phyloP scores from a whole-genome alignment of 1,140 invertebrate species.

The Limonius californicus region DNA sequence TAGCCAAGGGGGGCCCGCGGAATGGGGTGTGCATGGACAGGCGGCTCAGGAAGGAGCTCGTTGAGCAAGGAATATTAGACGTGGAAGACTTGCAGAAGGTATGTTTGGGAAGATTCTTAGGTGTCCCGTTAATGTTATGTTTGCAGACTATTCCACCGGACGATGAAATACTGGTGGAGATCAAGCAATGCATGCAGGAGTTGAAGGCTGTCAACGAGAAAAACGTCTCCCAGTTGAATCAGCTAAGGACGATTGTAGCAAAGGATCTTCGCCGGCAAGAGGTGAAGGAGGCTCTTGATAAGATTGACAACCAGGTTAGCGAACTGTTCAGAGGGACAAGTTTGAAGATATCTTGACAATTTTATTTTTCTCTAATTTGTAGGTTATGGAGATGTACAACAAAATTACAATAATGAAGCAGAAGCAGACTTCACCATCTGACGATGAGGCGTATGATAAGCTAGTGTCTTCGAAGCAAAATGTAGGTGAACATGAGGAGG shows the following conservation, averaged over 20 bases:
- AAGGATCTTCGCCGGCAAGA: conserved; percentile 66
- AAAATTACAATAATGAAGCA: conserved; percentile 35
- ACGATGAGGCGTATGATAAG: conserved; percentile 35
- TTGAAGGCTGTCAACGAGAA: conserved; percentile 65
- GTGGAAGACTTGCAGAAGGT: conserved; percentile 60
- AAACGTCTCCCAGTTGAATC: conserved; percentile 64
- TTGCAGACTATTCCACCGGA: conserved; percentile 55
- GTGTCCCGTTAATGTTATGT: not conserved
- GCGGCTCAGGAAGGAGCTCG: conserved; percentile 78
- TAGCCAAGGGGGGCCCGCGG: conserved; percentile 51
- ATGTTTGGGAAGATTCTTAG: conserved; percentile 5
- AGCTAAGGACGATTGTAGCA: conserved; percentile 56
- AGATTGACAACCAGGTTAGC: conserved; percentile 65
- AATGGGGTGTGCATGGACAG: conserved; percentile 72
- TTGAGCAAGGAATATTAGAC: conserved; percentile 82
- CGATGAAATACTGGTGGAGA: conserved; percentile 82
- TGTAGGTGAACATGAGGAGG: conserved; percentile 33
- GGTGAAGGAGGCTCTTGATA: conserved; percentile 63
- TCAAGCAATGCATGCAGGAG: conserved; percentile 81
- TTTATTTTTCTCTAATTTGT: no score
- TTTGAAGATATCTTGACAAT: no score
- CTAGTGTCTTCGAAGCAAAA: conserved; percentile 27
- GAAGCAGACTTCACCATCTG: conserved; percentile 29
- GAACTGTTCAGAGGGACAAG: no score
- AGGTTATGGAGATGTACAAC: conserved; percentile 43